These are phyloP conservation scores for Brachystomella parvula DNA, from an alignment of 1,140 invertebrate species.

Conservation along the genomic window DNA sequence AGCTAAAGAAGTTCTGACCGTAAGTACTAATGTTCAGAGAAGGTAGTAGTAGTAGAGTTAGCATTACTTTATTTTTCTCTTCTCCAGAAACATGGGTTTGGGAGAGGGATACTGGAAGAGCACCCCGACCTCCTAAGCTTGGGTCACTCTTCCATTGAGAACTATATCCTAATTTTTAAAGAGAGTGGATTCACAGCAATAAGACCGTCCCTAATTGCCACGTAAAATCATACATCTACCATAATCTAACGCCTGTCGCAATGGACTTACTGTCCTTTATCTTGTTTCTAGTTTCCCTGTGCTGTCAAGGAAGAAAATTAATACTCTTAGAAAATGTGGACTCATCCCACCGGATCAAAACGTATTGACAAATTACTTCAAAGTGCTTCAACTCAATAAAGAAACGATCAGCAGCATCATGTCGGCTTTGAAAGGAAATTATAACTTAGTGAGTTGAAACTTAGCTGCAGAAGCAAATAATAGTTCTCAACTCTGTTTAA, in stretches of 20 bases:
- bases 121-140: slow-evolving; percentile 6
- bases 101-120: background rate
- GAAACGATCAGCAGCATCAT: background rate
- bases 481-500: too few species aligned
- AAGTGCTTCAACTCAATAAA: background rate
- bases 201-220: slow-evolving; percentile 7
- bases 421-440: background rate
- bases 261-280: background rate
- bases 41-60: background rate
- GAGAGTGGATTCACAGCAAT: slow-evolving; percentile 19
- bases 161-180: slow-evolving; percentile 16
- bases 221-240: slow-evolving; percentile 1
- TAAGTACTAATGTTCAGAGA: background rate
- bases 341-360: background rate
- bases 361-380: slow-evolving; percentile 10
- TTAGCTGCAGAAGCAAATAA: too few species aligned
- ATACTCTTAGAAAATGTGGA: background rate
- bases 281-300: background rate
- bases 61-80: background rate
- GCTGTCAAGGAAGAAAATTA: slow-evolving; percentile 4
- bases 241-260: background rate
- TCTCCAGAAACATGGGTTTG: slow-evolving; percentile 18
- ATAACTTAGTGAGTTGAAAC: too few species aligned
- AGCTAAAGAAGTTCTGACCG: background rate
- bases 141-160: slow-evolving; percentile 7